Evolutionary conservation across 2,113 vertebrate species (phyloP), one percentile per base, ranked within the genome.

Genomic region (Charadrius vociferus): DNA sequence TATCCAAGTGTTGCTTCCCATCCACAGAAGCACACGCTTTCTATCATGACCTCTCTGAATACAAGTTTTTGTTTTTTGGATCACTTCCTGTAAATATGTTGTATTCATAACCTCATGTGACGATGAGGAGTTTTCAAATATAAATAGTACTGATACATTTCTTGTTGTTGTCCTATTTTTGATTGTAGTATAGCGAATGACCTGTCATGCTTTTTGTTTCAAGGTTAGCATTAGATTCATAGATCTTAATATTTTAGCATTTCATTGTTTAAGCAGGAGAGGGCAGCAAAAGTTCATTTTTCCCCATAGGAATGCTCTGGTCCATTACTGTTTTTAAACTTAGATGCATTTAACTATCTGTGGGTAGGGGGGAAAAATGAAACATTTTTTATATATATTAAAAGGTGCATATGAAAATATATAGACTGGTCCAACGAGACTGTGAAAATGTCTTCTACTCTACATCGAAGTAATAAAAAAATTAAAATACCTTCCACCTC

Each of bases 241-340:
- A 81, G 92, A 90, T 96, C 90, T 96, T 89, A 96, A 92, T 96
- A 94, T 97, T 96, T 97, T 97, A 98, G 97, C 92, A 97, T 97
- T 98, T 98, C 96, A 93, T 97, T 97, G 96, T 98, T 98, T 98
- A 96, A 97, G 96, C 98, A 98, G 97, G 97, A 98, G 98, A 98
- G 98, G 98, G 98, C 98, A 98, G 98, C 97, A 98, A 26, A 98
- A 97, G 94, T 98, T 98, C 96, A 94, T 95, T 98, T 98, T 97
- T 91, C 94, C 94, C 95, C 53, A 84, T 95, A 98, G 97, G 96
- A 97, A 97, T 95, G 96, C 96, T 96, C 85, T 95, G 85, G 68
- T 97, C 94, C 80, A 65, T 85, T 93, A 91, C 63, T 94, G 96
- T 97, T 97, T 98, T 95, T 79, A 94, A 98, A 95, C 56, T 95